A percentile compares a stretch with the other conserved stretches of the same genome.
Evolutionary conservation across 1,140 invertebrate genomes (phyloP).

Genomic region (Drosophila aff.): DNA sequence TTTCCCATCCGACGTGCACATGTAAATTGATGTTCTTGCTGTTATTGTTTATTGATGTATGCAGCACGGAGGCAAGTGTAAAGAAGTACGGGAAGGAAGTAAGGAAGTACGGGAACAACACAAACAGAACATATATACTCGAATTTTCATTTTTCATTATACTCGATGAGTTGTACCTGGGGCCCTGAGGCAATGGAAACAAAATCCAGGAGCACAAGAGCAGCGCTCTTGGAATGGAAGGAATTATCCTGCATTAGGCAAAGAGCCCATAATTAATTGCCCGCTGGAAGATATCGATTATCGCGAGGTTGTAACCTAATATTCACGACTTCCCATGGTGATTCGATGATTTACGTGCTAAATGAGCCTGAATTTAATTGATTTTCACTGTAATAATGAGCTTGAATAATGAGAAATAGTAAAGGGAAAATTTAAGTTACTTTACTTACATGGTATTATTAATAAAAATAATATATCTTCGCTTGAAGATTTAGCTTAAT

Average conservation of each 20-base stretch:
- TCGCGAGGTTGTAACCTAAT: slow-evolving; percentile 27
- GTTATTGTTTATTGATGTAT: slow-evolving; percentile 57
- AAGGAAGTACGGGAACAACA: slow-evolving; percentile 11
- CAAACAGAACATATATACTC: slow-evolving; percentile 30
- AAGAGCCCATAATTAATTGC: slow-evolving; percentile 49
- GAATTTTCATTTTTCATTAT: slow-evolving; percentile 47
- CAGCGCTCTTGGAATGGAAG: background rate
- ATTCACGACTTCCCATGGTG: slow-evolving; percentile 7
- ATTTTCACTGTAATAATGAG: background rate
- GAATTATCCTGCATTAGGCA: slow-evolving; percentile 28
- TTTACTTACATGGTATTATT: too few species aligned
- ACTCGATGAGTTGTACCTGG: background rate
- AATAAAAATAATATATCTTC: background rate
- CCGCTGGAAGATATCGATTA: slow-evolving; percentile 45
- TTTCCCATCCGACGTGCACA: slow-evolving; percentile 47
- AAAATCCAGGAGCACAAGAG: background rate
- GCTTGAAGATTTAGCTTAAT: background rate
- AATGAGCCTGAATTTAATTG: slow-evolving; percentile 31
- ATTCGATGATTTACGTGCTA: slow-evolving; percentile 35
- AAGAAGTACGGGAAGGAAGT: too few species aligned
- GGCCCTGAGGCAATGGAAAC: slow-evolving; percentile 6
- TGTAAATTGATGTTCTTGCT: slow-evolving; percentile 57
- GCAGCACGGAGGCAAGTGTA: slow-evolving; percentile 31
- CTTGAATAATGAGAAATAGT: background rate
- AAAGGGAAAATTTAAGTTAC: background rate